These are phyloP conservation scores for Coturnix japonica DNA, from an alignment of 2,113 vertebrate genomes.

Conservation along the genomic window DNA sequence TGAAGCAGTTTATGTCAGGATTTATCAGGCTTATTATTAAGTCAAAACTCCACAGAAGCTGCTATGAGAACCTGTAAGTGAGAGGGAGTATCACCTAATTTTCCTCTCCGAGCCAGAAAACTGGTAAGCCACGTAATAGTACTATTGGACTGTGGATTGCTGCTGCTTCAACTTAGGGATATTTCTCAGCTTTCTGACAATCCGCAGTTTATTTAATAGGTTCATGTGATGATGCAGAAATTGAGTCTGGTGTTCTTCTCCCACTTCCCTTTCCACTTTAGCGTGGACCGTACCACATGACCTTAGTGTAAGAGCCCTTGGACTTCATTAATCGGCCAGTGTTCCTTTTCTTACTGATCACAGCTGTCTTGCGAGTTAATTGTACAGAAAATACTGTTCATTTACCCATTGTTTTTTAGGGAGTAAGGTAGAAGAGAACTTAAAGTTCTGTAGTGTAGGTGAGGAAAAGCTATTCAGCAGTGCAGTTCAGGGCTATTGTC, in stretches of 20 bases:
- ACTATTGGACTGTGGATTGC: background rate
- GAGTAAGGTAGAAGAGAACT: background rate
- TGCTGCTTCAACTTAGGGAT: background rate
- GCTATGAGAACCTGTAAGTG: constrained; percentile 37
- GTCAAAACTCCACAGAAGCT: constrained; percentile 49
- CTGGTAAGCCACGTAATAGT: constrained; percentile 20
- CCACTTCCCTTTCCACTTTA: background rate
- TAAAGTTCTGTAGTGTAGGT: background rate
- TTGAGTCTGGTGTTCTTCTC: background rate
- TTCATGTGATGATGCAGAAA: background rate
- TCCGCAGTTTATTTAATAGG: background rate
- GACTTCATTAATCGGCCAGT: background rate
- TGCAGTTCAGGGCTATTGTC: background rate
- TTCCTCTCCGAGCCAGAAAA: background rate
- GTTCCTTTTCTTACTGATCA: background rate
- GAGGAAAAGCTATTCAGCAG: background rate
- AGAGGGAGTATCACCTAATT: constrained; percentile 47
- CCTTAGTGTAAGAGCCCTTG: background rate
- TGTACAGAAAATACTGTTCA: background rate
- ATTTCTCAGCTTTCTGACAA: background rate
- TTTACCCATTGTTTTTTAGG: background rate
- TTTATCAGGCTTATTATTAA: constrained; percentile 46
- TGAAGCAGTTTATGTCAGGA: background rate
- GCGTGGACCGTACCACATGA: background rate
- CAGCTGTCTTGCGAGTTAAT: background rate